Base-by-base conservation (phyloP, 2,113 vertebrate species). In the Bubo blakistoni region DNA sequence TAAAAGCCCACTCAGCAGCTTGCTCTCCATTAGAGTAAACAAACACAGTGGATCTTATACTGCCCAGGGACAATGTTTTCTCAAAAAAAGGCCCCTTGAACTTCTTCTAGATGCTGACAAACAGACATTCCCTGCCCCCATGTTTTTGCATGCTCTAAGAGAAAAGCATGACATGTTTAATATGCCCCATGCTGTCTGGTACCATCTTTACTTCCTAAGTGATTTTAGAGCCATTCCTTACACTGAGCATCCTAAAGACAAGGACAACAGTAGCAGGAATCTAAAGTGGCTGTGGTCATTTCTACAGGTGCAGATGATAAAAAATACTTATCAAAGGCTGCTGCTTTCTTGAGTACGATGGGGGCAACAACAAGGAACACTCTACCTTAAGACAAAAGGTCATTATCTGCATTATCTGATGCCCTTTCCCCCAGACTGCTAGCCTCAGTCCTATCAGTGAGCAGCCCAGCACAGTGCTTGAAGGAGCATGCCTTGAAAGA, bases 361-460 rank as follows among this genome's bases (percentile, higher is more conserved):
- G 21, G 13, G 14, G 74, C 58, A 88, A 51, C 40, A 61, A 3
- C 15, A 57, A 74, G 22, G 24, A 91, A 34, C 54, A 21, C 16
- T 8, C 30, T 72, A 36, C 38, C 22, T 57, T 84, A 84, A 59
- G 72, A 67, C 22, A 91, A 77, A 70, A 78, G 5, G 5, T 59
- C 20, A 15, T 58, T 72, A 42, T 67, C 51, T 63, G 11, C 16
- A 11, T 51, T 69, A 26, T 8, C 32, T 62, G 38, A 14, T 84
- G 7, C 14, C 27, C 25, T 63, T 93, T 87, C 12, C 5, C 30
- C 8, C 11, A 61, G 22, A 52, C 20, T 72, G 4, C n/a, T 58
- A 69, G 21, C 1, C 2, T 30, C 22, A 57, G 59, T 81, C 40
- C 42, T n/a, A 16, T n/a, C 26, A 82, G 36, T 0, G 0, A 78